Percentiles rank a stretch among this genome's conserved stretches.
These are phyloP conservation scores for Bufo bufo DNA, from an alignment of 2,113 vertebrate genomes.

Conservation along the genomic window DNA sequence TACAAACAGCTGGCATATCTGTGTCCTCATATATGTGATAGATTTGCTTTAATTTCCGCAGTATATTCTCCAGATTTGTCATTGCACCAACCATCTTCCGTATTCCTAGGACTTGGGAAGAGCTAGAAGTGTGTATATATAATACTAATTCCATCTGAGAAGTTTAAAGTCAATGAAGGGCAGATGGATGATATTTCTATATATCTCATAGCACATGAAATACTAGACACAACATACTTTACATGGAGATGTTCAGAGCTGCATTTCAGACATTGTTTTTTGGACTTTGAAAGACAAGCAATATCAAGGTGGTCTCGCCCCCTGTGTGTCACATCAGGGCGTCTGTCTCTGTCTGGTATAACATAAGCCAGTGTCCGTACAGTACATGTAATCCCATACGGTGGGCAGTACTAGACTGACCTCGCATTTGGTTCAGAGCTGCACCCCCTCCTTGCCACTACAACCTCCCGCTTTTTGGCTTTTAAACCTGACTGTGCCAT, in stretches of 20 bases:
- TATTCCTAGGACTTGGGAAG: no score
- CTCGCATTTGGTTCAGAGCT: not conserved
- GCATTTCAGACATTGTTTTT: conserved; percentile 7
- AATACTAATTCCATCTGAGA: no score
- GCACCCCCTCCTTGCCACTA: not conserved
- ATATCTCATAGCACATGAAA: not conserved
- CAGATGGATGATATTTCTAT: not conserved
- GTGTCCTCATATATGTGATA: no score
- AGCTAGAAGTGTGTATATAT: no score
- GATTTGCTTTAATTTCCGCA: no score
- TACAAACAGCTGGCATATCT: no score
- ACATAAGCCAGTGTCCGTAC: not conserved
- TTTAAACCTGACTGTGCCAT: no score
- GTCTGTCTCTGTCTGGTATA: not conserved
- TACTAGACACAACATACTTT: conserved; percentile 14
- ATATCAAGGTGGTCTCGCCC: not conserved
- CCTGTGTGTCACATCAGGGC: not conserved
- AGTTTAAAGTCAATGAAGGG: not conserved
- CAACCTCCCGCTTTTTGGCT: not conserved
- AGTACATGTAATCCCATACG: not conserved
- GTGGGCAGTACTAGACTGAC: not conserved
- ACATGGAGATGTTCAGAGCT: not conserved
- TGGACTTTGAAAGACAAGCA: not conserved
- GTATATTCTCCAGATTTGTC: no score
- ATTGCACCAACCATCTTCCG: no score